phyloP scores from a whole-genome alignment of 1,140 invertebrate genomes.

The Calephelis virginiensis region DNA sequence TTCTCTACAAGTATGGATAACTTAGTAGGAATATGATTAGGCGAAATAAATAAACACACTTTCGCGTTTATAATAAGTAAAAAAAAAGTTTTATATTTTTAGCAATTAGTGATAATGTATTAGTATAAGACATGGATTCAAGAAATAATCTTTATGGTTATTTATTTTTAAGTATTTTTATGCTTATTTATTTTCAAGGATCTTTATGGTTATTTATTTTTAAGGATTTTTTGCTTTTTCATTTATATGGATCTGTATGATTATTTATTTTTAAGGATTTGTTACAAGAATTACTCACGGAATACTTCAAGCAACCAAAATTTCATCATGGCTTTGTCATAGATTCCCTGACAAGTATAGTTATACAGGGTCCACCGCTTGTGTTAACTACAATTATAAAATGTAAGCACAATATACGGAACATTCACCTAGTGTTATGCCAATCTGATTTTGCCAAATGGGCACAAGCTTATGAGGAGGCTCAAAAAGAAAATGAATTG shows the following conservation, averaged over 20 bases:
- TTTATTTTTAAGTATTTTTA: no score
- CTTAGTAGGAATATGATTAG: no score
- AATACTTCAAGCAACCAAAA: conserved; percentile 51
- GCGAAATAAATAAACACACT: no score
- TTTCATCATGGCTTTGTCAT: conserved; percentile 58
- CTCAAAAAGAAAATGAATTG: conserved; percentile 44
- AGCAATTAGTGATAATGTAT: no score
- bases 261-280: conserved; percentile 45
- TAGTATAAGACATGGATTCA: no score
- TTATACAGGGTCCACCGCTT: conserved; percentile 50
- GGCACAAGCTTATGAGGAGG: conserved; percentile 55
- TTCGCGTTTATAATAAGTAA: no score
- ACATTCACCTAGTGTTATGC: conserved; percentile 58
- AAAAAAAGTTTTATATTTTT: no score
- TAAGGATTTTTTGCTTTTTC: no score
- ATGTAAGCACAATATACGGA: conserved; percentile 52
- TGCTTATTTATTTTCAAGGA: conserved; percentile 39
- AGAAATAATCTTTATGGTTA: no score
- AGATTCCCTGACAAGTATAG: conserved; percentile 53
- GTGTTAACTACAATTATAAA: conserved; percentile 55
- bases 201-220: background rate
- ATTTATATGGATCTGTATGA: no score
- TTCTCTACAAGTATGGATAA: no score
- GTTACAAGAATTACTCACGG: conserved; percentile 52
- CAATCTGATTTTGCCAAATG: conserved; percentile 63